Evolutionary conservation across 37 sponge, comb jelly and placozoan species (phyloP), one percentile per base, ranked within the genome.

Genomic region (Oopsacas minuta): DNA sequence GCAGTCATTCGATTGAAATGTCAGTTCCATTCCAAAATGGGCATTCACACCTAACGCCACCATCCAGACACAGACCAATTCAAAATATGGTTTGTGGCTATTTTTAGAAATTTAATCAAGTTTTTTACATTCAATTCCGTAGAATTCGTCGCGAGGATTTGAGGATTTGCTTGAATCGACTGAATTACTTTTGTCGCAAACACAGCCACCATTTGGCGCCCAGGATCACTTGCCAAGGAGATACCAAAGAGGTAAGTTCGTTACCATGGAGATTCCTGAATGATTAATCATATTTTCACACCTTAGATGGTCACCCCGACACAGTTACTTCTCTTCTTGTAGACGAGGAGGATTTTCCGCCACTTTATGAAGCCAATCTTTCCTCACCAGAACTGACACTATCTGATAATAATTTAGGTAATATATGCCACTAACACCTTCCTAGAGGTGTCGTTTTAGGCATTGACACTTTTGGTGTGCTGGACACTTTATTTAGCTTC

Each of bases 261-360:
- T 42, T 17, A 42, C 49, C 15, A 42, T 42, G 49, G 49, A 42
- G 15, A 8, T 42, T 17, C 49, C 15, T 42, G 15, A n/a, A n/a
- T n/a, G n/a, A n/a, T n/a, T n/a, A n/a, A n/a, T n/a, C n/a, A n/a
- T n/a, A n/a, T n/a, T n/a, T n/a, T n/a, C n/a, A n/a, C n/a, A n/a
- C n/a, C 28, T 61, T 61, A 61, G 75, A 61, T 61, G 75, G 75
- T 61, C 30, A 61, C 22, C 7, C 75, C 32, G 75, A 61, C 75
- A 61, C 75, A 20, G 32, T 32, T 25, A 61, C 22, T n/a, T 61
- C 75, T 5, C 75, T 10, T n/a, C 17, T 61, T 25, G 7, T 61
- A 3, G 75, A n/a, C 28, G 75, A 61, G 75, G 30, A 25, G 75
- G 75, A 61, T 61, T 61, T 61, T n/a, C 20, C 75, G 30, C 22